These are phyloP conservation scores for Tamias sibiricus DNA, from an alignment of 2,113 vertebrate species.

Conservation along the genomic window DNA sequence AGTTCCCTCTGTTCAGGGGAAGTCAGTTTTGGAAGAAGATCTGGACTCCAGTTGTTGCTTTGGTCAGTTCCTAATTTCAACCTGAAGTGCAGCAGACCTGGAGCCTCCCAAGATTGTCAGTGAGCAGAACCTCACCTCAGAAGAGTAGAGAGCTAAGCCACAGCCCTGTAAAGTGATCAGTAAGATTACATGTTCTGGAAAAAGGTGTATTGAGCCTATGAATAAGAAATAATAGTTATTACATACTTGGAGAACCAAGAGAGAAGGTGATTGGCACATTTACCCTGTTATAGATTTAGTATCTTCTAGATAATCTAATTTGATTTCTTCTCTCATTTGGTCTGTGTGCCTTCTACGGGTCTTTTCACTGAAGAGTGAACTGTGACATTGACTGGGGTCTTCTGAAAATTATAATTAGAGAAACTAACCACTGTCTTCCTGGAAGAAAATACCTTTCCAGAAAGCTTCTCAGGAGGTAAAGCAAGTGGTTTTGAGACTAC, in stretches of 20 bases:
- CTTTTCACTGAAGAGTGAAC: neutral
- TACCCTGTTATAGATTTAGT: neutral
- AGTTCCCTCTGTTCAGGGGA: neutral
- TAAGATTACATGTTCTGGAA: neutral
- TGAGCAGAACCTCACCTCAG: neutral
- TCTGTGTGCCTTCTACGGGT: neutral
- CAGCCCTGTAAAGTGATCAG: neutral
- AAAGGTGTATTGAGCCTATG: neutral
- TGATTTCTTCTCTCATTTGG: neutral
- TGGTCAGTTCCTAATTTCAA: neutral
- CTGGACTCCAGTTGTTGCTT: neutral
- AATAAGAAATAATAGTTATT: neutral
- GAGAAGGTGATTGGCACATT: neutral
- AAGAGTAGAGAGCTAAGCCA: neutral
- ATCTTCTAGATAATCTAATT: neutral
- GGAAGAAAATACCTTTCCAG: neutral
- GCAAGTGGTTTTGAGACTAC: neutral
- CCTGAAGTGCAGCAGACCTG: neutral
- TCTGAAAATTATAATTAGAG: constrained; percentile 5
- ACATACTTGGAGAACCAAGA: neutral
- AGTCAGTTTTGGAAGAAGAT: neutral
- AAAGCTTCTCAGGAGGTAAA: neutral
- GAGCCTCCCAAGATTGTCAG: neutral
- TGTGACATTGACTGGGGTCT: neutral
- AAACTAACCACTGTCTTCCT: neutral